Conservation (phyloP, 2,888 invertebrate species). For the Melinaea marsaeus region DNA sequence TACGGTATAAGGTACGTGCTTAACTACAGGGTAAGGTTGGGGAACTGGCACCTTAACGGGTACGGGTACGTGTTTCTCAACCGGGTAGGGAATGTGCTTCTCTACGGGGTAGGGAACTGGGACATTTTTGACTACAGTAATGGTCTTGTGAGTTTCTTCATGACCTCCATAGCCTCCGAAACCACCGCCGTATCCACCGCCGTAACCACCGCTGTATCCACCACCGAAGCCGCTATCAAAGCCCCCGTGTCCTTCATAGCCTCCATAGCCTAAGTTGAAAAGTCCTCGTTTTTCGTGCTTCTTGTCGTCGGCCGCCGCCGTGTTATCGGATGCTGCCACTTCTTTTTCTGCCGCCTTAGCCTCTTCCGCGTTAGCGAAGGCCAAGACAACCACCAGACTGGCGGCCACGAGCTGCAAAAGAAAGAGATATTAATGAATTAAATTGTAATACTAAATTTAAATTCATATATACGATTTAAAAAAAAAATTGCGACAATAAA, state of each 20-base stretch:
- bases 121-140: conserved; percentile 86
- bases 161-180: conserved; percentile 58
- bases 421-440: conserved; percentile 28
- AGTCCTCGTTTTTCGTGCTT: conserved; percentile 87
- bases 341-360: conserved; percentile 77
- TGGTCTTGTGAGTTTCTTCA: conserved; percentile 80
- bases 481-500: neutral
- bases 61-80: conserved; percentile 79
- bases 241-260: conserved; percentile 46
- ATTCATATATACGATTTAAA: neutral
- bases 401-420: conserved; percentile 75
- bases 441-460: conserved; percentile 6
- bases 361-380: conserved; percentile 78
- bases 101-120: conserved; percentile 85
- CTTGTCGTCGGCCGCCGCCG: conserved; percentile 78
- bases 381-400: conserved; percentile 80
- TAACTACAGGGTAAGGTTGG: conserved; percentile 82
- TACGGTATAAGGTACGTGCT: conserved; percentile 82
- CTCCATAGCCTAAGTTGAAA: conserved; percentile 73
- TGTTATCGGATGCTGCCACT: conserved; percentile 77
- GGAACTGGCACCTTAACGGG: conserved; percentile 82
- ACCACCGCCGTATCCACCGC: conserved; percentile 53
- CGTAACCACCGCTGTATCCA: conserved; percentile 46
- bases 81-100: conserved; percentile 82
- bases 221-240: conserved; percentile 41